Evolutionary conservation across 2,888 invertebrate genomes (phyloP).

Genomic region (Phaedon cochleariae): DNA sequence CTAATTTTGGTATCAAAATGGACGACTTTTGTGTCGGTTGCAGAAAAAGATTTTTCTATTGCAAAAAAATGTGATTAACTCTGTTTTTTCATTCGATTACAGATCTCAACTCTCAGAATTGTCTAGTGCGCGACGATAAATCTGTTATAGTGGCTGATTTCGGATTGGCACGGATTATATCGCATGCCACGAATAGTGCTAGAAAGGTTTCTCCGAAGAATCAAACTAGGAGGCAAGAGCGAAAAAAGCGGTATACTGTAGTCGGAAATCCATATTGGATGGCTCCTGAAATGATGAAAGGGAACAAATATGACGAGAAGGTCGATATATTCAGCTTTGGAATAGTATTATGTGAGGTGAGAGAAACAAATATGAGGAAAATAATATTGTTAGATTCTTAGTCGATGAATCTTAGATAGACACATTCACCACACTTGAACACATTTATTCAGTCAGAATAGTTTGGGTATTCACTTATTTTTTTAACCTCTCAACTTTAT

Average conservation of each 20-base stretch:
- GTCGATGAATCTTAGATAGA: no score
- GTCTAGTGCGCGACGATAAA: conserved; percentile 80
- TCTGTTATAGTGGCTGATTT: conserved; percentile 96
- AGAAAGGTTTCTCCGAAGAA: conserved; percentile 56
- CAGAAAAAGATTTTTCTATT: no score
- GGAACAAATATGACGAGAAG: conserved; percentile 94
- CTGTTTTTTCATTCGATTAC: no score
- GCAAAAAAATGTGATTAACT: no score
- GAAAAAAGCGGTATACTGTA: conserved; percentile 91
- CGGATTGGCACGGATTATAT: conserved; percentile 87
- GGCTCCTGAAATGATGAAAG: conserved; percentile 99
- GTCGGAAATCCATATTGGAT: conserved; percentile 99
- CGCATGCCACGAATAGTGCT: conserved; percentile 60
- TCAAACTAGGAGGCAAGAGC: conserved; percentile 64
- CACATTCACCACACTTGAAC: no score
- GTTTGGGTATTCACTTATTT: no score
- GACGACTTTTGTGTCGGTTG: no score
- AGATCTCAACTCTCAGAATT: conserved; percentile 95
- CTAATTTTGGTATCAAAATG: no score
- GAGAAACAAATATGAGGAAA: conserved; percentile 31
- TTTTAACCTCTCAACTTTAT: no score
- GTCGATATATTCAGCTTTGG: conserved; percentile 97
- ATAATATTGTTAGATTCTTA: not conserved
- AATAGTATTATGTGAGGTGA: conserved; percentile 91
- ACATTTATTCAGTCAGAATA: no score